Evolutionary conservation across 2,888 invertebrate genomes (phyloP), one percentile per base, ranked within the genome.

Genomic region (Cosmia pyralina): DNA sequence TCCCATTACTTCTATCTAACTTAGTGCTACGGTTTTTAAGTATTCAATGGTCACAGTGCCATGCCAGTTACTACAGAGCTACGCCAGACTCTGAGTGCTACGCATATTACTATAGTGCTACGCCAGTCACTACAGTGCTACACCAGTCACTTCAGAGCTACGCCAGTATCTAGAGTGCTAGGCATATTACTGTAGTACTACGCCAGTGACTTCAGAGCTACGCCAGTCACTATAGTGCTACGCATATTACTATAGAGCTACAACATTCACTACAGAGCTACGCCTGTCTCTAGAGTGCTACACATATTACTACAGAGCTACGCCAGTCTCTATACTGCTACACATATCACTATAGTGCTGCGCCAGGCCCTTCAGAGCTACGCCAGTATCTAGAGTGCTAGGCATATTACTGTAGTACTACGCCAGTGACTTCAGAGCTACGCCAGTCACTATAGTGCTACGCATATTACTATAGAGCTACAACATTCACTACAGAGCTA

Each of bases 11-110:
- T 50, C 28, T 28, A 34, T 17, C 1, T 4, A 64, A 19, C 3
- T 0, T 19, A 73, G 41, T 48, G 62, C 52, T 72, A 46, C 28
- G 46, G 28, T 62, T 19, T 62, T 28, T 13, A 28, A 28, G 28
- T 19, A 7, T 28, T 2, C 22, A 6, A 53, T 53, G 22, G 53
- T 55, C 28, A 11, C 34, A 2, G 10, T 19, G 10, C 57, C 34
- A 19, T 0, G 13, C 15, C 10, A 41, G 38, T 41, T 5, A 8
- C 41, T 41, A 41, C 4, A 41, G 41, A 1, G 41, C 41, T 41
- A 41, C 41, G 41, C 41, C 41, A 41, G 41, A 5, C 38, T 5
- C 38, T 38, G 38, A 38, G 38, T 38, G 38, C 28, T 62, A 50
- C 50, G 13, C 2, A 1, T 10, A 8, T n/a, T 4, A 1, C 11